Conservation (phyloP, 1,140 invertebrate genomes). For the Chironomus tepperi region DNA sequence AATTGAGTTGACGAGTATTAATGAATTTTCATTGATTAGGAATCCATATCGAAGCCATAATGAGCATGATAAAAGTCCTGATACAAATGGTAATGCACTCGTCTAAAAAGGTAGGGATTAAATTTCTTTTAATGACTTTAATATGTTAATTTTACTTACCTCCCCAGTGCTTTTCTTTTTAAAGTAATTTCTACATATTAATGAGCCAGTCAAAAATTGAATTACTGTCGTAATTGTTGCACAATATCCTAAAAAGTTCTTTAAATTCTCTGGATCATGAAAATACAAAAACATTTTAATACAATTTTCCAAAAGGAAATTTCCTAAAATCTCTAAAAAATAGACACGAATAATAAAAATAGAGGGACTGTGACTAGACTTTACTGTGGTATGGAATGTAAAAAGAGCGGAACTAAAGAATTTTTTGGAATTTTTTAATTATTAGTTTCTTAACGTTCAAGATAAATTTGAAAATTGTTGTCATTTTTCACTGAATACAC, state of each 20-base stretch:
- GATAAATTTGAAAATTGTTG: too few species aligned
- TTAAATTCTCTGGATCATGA: background rate
- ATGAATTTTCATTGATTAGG: conserved; percentile 50
- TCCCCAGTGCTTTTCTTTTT: conserved; percentile 37
- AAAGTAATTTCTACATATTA: conserved; percentile 38
- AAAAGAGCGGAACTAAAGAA: too few species aligned
- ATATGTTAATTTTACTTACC: conserved; percentile 28
- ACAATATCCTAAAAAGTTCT: conserved; percentile 28
- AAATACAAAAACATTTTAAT: background rate
- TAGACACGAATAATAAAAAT: too few species aligned
- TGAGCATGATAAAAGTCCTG: conserved; percentile 59
- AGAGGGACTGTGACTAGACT: too few species aligned
- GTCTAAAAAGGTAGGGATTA: conserved; percentile 43
- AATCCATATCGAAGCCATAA: conserved; percentile 63
- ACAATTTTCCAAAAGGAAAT: background rate
- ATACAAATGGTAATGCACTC: conserved; percentile 63
- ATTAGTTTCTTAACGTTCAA: too few species aligned
- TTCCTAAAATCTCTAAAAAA: background rate
- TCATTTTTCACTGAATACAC: too few species aligned
- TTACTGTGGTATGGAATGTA: too few species aligned
- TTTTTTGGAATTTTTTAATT: too few species aligned
- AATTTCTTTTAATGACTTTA: conserved; percentile 24
- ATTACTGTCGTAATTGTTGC: conserved; percentile 58
- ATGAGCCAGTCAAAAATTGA: conserved; percentile 55
- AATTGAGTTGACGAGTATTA: conserved; percentile 57